Evolutionary conservation across 2,797 vertebrate species (phyloP), one percentile per base, ranked within the genome.

Genomic region (Poecilia velifera): DNA sequence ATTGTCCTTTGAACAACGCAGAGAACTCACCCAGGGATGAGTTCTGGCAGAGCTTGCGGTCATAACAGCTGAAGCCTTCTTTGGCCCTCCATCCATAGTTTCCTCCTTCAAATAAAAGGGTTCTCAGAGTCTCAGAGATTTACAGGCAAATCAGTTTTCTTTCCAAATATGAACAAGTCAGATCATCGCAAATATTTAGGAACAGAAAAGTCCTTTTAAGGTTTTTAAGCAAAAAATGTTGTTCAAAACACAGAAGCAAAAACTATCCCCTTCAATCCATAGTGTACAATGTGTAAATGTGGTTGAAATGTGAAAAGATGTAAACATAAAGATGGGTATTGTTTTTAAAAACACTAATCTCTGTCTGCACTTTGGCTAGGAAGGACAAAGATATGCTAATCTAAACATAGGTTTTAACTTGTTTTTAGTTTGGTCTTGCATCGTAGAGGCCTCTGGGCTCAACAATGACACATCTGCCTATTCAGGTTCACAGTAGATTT

Each of bases 71-170:
- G 90, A 96, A 97, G 14, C 96, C 96, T 80, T 97, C 96, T 79
- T 96, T 96, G 6, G 96, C 96, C 64, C 96, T 95, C 96, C 96
- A 97, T 77, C 96, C 96, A 16, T 96, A 97, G 92, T 97, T 97
- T 2, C 95, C 96, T 2, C 96, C 96, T 90, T 86, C 83, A 83
- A 92, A 86, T 16, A 6, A 57, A 75, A 4, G 43, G 6, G 62
- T 34, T 16, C 31, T 85, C 62, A 80, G 28, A 81, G 55, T 64
- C n/a, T 53, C 1, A 53, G 10, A 57, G 53, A 57, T 57, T 55
- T 55, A 55, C 25, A 28, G 25, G 53, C 25, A n/a, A 55, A n/a
- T n/a, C 8, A 0, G 9, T 55, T 55, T 55, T 57, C 25, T n/a
- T 64, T 20, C 59, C 59, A 64, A 36, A 36, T 34, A 9, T 64